Conservation (phyloP, 2,113 vertebrate genomes). For the Rhinoptilus africanus region DNA sequence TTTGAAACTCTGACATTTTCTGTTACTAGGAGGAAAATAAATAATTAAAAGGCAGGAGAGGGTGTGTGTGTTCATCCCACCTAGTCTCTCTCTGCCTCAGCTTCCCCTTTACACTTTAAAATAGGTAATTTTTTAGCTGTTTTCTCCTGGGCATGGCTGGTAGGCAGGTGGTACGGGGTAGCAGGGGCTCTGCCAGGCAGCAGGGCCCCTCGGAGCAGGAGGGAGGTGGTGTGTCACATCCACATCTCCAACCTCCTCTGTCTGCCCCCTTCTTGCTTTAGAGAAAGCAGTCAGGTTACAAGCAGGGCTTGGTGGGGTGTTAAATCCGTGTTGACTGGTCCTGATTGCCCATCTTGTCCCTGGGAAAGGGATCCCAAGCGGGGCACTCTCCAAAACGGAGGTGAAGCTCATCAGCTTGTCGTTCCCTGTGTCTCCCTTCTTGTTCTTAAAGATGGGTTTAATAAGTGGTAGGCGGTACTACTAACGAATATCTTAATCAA, state of each 20-base stretch:
- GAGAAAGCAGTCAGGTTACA: background rate
- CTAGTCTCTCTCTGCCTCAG: no score
- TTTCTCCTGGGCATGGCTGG: background rate
- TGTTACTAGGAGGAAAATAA: background rate
- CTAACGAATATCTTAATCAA: background rate
- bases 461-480: background rate
- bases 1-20: background rate
- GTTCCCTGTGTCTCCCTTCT: background rate
- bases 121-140: background rate
- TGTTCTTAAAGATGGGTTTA: background rate
- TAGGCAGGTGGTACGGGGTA: rapidly evolving
- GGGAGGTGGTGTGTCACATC: background rate
- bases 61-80: background rate
- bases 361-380: background rate
- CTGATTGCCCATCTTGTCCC: background rate
- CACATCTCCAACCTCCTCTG: background rate
- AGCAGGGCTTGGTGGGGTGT: background rate
- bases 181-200: background rate
- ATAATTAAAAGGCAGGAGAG: no score
- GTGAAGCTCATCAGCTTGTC: background rate
- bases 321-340: background rate
- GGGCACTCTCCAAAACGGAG: rapidly evolving
- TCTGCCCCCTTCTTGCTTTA: background rate
- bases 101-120: background rate
- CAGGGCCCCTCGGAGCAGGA: rapidly evolving